phyloP scores from a whole-genome alignment of 2,113 vertebrate species.

The Pluvialis apricaria region DNA sequence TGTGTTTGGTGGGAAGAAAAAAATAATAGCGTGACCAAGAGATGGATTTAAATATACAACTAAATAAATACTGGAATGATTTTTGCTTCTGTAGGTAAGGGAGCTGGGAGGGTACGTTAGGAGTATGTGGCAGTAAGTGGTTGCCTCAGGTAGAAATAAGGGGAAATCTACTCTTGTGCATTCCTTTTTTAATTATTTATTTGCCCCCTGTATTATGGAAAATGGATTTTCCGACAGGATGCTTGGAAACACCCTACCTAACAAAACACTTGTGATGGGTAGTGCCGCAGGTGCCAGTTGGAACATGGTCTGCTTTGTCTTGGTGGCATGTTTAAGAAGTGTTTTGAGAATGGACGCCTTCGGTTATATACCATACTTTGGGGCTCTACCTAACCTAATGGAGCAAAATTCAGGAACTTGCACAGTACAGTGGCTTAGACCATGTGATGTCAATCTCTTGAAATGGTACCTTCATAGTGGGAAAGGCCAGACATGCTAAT shows the following conservation, averaged over 20 bases:
- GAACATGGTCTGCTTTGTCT: neutral
- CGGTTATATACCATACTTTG: neutral
- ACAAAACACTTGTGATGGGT: neutral
- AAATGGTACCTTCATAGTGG: neutral
- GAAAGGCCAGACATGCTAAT: neutral
- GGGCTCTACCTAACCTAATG: neutral
- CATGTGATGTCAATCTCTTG: neutral
- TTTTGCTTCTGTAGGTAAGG: neutral
- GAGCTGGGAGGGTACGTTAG: neutral
- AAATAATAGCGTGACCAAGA: neutral
- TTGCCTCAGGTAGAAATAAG: neutral
- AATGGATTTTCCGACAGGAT: neutral
- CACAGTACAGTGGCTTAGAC: neutral
- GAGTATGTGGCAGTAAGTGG: neutral
- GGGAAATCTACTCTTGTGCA: neutral
- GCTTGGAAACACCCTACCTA: neutral
- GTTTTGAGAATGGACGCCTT: neutral
- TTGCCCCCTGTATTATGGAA: neutral
- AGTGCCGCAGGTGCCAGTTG: neutral
- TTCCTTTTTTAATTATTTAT: neutral
- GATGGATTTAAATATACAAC: neutral
- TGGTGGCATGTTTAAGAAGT: neutral
- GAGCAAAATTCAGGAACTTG: neutral
- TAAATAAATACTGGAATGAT: neutral
- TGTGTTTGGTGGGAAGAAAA: neutral